phyloP scores from a whole-genome alignment of 2,888 invertebrate genomes.

The Ochropleura plecta region DNA sequence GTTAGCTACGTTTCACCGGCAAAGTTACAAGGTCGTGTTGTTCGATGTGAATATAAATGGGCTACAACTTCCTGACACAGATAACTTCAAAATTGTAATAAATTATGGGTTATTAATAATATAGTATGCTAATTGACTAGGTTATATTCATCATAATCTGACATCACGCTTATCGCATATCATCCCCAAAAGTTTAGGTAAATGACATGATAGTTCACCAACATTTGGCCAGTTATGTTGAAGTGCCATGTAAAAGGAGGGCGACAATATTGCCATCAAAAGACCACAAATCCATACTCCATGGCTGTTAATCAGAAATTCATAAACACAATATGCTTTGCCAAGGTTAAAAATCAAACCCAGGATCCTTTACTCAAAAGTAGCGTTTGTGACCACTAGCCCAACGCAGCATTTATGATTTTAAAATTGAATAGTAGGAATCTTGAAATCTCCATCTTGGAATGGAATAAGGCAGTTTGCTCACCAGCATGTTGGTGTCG shows the following conservation, averaged over 20 bases:
- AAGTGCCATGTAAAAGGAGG: too few species aligned
- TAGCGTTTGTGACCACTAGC: not conserved
- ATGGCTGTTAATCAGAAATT: not conserved
- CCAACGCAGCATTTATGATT: not conserved
- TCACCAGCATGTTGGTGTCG: constrained; percentile 88
- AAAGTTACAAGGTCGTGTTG: constrained; percentile 43
- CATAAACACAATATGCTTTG: not conserved
- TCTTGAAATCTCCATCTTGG: too few species aligned
- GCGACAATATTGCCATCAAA: not conserved
- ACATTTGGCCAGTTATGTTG: not conserved
- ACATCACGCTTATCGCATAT: not conserved
- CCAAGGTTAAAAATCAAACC: not conserved
- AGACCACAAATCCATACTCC: not conserved
- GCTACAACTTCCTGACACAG: constrained; percentile 33
- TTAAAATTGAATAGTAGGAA: constrained; percentile 4
- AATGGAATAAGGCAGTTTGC: constrained; percentile 54
- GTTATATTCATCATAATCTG: constrained; percentile 11
- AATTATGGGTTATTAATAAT: constrained; percentile 47
- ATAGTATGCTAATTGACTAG: not conserved
- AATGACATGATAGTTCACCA: not conserved
- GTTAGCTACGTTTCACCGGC: constrained; percentile 33
- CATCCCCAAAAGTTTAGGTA: not conserved
- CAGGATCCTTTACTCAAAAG: not conserved
- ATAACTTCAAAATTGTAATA: constrained; percentile 43
- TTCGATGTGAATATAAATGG: constrained; percentile 48